Conservation (phyloP, 2,113 vertebrate species). For the Halcyon senegalensis region DNA sequence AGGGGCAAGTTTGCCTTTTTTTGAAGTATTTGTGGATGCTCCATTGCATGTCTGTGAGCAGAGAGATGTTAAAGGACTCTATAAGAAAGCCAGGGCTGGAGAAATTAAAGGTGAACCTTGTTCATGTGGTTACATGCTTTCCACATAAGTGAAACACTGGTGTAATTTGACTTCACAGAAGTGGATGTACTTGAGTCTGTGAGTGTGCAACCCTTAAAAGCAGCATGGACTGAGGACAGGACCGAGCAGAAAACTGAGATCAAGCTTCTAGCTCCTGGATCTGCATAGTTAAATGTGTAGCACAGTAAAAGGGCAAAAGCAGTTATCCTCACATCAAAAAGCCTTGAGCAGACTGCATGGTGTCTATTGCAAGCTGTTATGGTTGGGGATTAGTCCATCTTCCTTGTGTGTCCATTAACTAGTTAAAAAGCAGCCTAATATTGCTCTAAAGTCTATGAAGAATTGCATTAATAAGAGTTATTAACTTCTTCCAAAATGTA, state of each 20-base stretch:
- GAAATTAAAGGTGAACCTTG: constrained; percentile 90
- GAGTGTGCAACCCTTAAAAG: background rate
- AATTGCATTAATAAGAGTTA: background rate
- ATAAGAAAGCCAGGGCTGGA: constrained; percentile 95
- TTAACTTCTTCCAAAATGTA: background rate
- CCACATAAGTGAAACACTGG: background rate
- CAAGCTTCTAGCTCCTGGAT: background rate
- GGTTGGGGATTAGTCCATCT: background rate
- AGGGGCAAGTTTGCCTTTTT: constrained; percentile 92
- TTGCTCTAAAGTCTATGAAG: background rate
- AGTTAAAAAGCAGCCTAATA: background rate
- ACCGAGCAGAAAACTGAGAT: background rate
- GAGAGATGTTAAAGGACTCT: constrained; percentile 96
- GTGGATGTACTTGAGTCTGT: background rate
- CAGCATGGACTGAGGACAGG: background rate
- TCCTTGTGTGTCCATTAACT: background rate
- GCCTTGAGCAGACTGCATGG: background rate
- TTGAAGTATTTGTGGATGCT: constrained; percentile 97
- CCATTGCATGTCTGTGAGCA: constrained; percentile 96
- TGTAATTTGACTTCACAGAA: background rate
- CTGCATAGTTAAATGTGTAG: background rate
- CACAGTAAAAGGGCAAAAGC: background rate
- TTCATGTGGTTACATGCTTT: background rate
- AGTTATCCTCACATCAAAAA: background rate
- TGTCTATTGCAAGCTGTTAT: background rate